Conservation (phyloP, 2,113 vertebrate species). For the Bambusicola thoracicus region DNA sequence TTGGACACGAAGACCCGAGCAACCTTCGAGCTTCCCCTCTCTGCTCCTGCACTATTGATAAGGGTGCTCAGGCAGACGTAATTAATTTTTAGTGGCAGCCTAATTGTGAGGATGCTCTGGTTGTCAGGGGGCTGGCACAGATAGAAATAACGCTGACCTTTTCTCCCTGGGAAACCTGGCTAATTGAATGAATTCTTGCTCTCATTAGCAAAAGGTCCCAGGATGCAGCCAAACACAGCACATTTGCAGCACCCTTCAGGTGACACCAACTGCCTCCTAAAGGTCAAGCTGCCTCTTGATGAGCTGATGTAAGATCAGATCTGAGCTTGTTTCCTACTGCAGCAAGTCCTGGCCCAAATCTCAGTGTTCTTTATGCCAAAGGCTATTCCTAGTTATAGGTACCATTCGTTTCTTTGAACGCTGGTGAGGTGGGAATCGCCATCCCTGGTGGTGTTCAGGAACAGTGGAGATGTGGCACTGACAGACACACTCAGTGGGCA, state of each 20-base stretch:
- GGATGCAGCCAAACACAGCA: neutral
- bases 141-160: conserved; percentile 44
- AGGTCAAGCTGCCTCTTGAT: conserved; percentile 32
- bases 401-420: neutral
- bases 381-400: neutral
- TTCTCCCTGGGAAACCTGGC: conserved; percentile 10
- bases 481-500: no score
- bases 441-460: no score
- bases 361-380: neutral
- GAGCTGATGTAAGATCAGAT: neutral
- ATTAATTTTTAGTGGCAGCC: neutral
- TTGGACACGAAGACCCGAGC: neutral
- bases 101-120: neutral
- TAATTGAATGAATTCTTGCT: conserved; percentile 31
- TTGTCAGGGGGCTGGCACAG: neutral
- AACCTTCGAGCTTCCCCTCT: neutral
- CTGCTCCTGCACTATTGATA: neutral
- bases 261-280: conserved; percentile 32
- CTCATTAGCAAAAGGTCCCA: conserved; percentile 56
- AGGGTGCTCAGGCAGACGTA: neutral
- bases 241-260: neutral
- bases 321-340: neutral
- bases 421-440: no score
- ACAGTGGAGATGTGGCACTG: no score
- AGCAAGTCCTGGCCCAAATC: neutral